Evolutionary conservation across 2,113 vertebrate species (phyloP), one percentile per base, ranked within the genome.

Genomic region (Athene cunicularia): DNA sequence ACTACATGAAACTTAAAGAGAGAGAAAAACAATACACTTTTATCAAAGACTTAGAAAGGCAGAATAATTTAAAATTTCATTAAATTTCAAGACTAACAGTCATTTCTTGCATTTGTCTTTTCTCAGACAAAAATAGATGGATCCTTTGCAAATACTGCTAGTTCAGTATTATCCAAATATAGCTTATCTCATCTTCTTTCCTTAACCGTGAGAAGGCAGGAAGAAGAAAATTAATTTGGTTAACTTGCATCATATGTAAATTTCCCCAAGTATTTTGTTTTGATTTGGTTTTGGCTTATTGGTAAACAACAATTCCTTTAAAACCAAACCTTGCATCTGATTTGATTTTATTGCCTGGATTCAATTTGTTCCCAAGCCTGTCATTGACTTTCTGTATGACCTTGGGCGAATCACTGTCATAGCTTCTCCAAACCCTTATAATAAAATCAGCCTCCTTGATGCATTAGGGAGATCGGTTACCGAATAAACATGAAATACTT

Each of bases 401-500:
- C 95, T 95, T 93, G 87, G 87, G 87, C 95, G 94, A 94, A 95
- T 91, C 35, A 59, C 93, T 96, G 89, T 68, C 93, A 62, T 18
- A 95, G 84, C 39, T 94, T 85, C 77, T 95, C 77, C 95, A 88
- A 93, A 79, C 30, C 63, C 43, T 89, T 76, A 49, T 82, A 95
- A 97, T 91, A 87, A 95, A 96, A 94, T 97, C 77, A 90, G 43
- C 14, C 53, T 91, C 49, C 39, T 75, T 79, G 81, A 80, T 94
- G 84, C 84, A 85, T 95, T 94, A 93, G 87, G 95, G 81, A 96
- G 92, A 91, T 90, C 14, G 4, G 70, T 93, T 96, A 90, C 90
- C 95, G 88, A 94, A 94, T 95, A 95, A 96, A 96, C 85, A 58
- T 53, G 13, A 89, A 91, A 82, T 89, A 91, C 81, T 94, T 96